A percentile compares a stretch with the other conserved stretches of the same genome.
phyloP scores from a whole-genome alignment of 2,113 vertebrate genomes.

The Pogona vitticeps region DNA sequence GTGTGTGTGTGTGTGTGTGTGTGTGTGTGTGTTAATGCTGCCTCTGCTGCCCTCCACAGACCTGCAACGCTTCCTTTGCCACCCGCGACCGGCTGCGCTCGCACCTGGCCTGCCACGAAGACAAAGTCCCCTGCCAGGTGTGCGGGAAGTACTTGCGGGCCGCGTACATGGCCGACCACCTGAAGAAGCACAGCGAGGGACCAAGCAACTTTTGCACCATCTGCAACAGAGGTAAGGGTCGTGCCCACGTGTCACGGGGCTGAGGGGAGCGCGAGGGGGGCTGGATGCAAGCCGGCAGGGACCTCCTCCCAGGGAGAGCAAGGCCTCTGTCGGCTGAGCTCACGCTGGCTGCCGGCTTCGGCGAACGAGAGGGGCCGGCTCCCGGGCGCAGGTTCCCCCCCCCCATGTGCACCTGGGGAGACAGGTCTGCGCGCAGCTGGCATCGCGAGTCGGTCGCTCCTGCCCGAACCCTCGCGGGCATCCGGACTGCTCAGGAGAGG shows the following conservation, averaged over 20 bases:
- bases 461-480: not conserved
- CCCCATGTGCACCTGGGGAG: too few relatives aligned
- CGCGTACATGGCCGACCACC: constrained; percentile 97
- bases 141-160: constrained; percentile 97
- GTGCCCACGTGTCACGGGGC: constrained; percentile 16
- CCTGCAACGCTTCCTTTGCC: constrained; percentile 97
- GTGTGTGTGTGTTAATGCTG: too few relatives aligned
- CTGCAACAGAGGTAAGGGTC: constrained; percentile 96
- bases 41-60: constrained; percentile 80
- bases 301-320: constrained; percentile 50
- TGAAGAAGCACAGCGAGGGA: constrained; percentile 99
- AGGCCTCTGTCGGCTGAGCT: not conserved
- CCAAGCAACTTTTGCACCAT: constrained; percentile 98
- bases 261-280: not conserved
- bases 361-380: not conserved
- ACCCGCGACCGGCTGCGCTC: constrained; percentile 97
- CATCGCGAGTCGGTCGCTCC: too few relatives aligned
- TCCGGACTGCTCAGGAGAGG: not conserved
- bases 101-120: constrained; percentile 96
- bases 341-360: not conserved
- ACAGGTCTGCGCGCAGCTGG: too few relatives aligned
- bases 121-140: constrained; percentile 99
- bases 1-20: too few relatives aligned
- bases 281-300: not conserved
- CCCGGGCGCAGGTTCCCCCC: too few relatives aligned